Evolutionary conservation across 2,797 vertebrate species (phyloP).

Genomic region (Paguma larvata): DNA sequence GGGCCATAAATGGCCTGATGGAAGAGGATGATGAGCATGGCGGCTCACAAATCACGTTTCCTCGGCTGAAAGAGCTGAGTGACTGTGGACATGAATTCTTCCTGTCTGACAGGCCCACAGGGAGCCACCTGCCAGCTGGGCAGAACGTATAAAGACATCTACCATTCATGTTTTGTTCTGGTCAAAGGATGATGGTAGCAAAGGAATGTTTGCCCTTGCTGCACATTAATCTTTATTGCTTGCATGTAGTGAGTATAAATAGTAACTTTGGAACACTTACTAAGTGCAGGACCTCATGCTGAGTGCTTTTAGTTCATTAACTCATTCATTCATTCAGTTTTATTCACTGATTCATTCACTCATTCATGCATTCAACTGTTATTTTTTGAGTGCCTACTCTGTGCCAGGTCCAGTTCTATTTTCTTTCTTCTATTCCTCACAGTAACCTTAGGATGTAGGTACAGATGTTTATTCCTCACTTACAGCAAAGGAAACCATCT

Average conservation of each 20-base stretch:
- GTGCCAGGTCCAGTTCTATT: neutral
- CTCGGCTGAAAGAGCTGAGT: neutral
- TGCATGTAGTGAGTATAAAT: neutral
- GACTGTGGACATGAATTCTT: constrained; percentile 5
- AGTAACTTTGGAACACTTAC: neutral
- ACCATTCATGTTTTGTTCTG: constrained; percentile 46
- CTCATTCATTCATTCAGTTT: neutral
- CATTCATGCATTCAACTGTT: neutral
- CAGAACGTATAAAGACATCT: constrained; percentile 1
- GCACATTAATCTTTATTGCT: neutral
- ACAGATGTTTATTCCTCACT: neutral
- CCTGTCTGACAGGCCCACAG: neutral
- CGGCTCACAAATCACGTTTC: constrained; percentile 63
- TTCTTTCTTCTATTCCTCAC: neutral
- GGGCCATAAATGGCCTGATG: constrained; percentile 77
- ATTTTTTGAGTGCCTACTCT: neutral
- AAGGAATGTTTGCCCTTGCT: neutral
- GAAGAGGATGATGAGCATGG: constrained; percentile 66
- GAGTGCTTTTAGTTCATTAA: neutral
- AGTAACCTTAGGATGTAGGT: neutral
- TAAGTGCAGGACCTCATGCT: neutral
- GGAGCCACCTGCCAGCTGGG: constrained; percentile 14
- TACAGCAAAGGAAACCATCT: neutral
- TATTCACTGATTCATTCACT: neutral
- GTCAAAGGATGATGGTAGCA: neutral